Evolutionary conservation across 2,888 invertebrate genomes (phyloP).

Genomic region (Cyaniris semiargus): DNA sequence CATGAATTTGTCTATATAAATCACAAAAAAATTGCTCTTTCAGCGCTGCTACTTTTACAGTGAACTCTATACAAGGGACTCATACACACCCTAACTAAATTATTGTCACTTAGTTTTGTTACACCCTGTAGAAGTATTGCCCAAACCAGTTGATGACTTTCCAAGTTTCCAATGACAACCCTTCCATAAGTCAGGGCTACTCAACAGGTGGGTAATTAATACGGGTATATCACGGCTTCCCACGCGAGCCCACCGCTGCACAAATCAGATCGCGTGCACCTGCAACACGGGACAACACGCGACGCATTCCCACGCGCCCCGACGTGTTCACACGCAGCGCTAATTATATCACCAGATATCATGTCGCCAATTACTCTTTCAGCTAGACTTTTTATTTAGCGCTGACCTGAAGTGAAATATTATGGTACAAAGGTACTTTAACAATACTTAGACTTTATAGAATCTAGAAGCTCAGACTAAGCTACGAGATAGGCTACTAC

Average conservation of each 20-base stretch:
- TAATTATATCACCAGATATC: conserved; percentile 16
- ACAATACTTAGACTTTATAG: no score
- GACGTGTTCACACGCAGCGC: conserved; percentile 14
- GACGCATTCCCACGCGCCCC: conserved; percentile 37
- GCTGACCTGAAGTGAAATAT: background rate
- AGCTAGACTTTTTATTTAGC: background rate
- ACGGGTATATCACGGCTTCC: conserved; percentile 34
- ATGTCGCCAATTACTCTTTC: background rate
- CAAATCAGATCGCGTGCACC: conserved; percentile 44
- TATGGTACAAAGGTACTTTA: background rate
- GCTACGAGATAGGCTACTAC: no score
- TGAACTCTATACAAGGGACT: no score
- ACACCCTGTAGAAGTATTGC: background rate
- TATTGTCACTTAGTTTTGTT: no score
- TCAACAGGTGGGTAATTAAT: conserved; percentile 31
- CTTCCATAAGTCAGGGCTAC: conserved; percentile 13
- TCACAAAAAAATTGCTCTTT: no score
- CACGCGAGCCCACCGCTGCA: conserved; percentile 37
- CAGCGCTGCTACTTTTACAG: no score
- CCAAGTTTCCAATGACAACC: background rate
- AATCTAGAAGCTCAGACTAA: background rate
- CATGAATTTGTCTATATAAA: no score
- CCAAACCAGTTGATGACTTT: background rate
- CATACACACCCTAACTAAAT: no score
- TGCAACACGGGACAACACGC: conserved; percentile 34